Evolutionary conservation across 2,888 invertebrate genomes (phyloP).

Genomic region (Chromoteleia sp.): DNA sequence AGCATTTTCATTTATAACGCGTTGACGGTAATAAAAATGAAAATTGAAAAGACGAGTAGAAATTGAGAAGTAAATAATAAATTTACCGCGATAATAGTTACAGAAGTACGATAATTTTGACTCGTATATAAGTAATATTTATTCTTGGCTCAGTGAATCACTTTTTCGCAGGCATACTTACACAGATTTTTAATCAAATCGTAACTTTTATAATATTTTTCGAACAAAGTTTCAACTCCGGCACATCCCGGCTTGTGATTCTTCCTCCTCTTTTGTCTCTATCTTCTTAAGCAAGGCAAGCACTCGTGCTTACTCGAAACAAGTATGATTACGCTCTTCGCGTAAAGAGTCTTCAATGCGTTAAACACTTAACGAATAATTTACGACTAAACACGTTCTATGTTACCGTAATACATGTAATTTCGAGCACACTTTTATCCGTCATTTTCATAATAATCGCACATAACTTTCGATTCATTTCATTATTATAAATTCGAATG

Average conservation of each 20-base stretch:
- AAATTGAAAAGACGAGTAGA: slow-evolving; percentile 16
- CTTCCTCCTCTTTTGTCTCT: slow-evolving; percentile 40
- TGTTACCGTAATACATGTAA: not conserved
- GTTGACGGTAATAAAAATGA: slow-evolving; percentile 5
- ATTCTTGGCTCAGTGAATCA: slow-evolving; percentile 15
- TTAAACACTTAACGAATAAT: slow-evolving; percentile 40
- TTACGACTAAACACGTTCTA: slow-evolving; percentile 9
- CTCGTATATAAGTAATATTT: slow-evolving; percentile 37
- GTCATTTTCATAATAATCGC: not conserved
- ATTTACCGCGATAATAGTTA: slow-evolving; percentile 21
- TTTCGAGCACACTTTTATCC: not conserved
- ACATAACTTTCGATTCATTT: not conserved
- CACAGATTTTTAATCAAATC: slow-evolving; percentile 47
- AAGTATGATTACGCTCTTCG: slow-evolving; percentile 50
- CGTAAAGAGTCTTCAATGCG: slow-evolving; percentile 26
- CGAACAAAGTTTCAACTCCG: slow-evolving; percentile 46
- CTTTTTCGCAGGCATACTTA: slow-evolving; percentile 13
- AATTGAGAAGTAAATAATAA: slow-evolving; percentile 26
- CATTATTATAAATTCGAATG: not conserved
- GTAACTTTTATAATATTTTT: slow-evolving; percentile 39
- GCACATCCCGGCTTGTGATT: slow-evolving; percentile 22
- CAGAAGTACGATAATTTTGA: slow-evolving; percentile 6
- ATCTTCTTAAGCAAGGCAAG: slow-evolving; percentile 41
- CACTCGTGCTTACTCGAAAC: slow-evolving; percentile 47
- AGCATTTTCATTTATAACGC: not conserved